These are phyloP conservation scores for Sepioteuthis lessoniana DNA, from an alignment of 2,888 invertebrate species.

Conservation along the genomic window DNA sequence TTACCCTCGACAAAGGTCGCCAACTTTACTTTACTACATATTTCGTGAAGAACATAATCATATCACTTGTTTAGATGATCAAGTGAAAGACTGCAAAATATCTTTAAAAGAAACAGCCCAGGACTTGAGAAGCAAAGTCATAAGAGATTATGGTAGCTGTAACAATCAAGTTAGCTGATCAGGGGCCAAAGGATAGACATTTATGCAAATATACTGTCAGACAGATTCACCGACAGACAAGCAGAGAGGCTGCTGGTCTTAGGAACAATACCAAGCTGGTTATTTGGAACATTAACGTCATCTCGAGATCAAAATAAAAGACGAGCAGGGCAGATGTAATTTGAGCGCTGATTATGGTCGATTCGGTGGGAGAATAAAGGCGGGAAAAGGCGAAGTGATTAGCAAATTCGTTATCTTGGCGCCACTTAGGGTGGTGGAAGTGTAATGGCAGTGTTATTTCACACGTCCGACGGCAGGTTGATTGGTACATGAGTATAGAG, in stretches of 20 bases:
- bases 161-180: not conserved
- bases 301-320: not conserved
- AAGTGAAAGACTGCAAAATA: no score
- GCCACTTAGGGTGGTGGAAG: not conserved
- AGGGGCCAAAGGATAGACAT: not conserved
- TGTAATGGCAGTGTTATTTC: not conserved
- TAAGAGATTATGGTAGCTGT: not conserved
- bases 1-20: no score
- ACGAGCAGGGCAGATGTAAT: slow-evolving; percentile 1
- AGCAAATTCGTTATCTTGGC: slow-evolving; percentile 23
- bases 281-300: slow-evolving; percentile 33
- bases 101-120: no score
- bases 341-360: slow-evolving; percentile 13
- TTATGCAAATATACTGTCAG: not conserved
- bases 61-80: no score
- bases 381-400: not conserved
- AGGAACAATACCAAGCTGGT: not conserved
- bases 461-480: slow-evolving; percentile 33
- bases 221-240: not conserved
- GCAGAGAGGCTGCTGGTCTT: not conserved
- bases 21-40: no score
- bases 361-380: not conserved
- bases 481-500: not conserved
- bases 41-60: no score
- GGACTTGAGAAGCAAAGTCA: not conserved